These are phyloP conservation scores for Chrysolina haemoptera DNA, from an alignment of 2,888 invertebrate species.

Conservation along the genomic window DNA sequence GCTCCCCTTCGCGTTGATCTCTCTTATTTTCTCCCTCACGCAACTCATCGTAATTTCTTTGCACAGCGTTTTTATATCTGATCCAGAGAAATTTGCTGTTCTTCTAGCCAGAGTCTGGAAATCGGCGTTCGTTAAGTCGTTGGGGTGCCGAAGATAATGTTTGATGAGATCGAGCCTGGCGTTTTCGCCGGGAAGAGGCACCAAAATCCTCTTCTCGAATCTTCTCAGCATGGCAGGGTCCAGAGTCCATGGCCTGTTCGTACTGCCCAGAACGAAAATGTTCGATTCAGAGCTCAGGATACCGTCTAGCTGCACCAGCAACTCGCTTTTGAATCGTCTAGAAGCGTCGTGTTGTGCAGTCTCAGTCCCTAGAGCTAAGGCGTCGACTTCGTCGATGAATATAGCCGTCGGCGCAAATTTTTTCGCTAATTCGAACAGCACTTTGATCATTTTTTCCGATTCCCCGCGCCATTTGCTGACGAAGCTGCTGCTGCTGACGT, in stretches of 20 bases:
- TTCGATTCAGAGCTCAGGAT: constrained; percentile 75
- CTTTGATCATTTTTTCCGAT: constrained; percentile 92
- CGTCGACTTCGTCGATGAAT: constrained; percentile 94
- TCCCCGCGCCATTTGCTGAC: constrained; percentile 98
- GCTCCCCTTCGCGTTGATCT: constrained; percentile 47
- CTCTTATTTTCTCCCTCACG: constrained; percentile 72
- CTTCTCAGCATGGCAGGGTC: constrained; percentile 90
- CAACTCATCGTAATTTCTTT: constrained; percentile 91
- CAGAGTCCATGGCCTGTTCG: constrained; percentile 95
- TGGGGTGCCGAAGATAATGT: constrained; percentile 72
- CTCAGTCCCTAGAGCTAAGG: constrained; percentile 80
- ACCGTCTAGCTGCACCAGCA: constrained; percentile 91
- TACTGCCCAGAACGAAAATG: constrained; percentile 88
- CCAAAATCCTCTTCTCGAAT: constrained; percentile 88
- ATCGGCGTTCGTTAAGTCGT: constrained; percentile 62
- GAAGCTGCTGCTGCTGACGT: constrained; percentile 89
- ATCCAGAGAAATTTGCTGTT: constrained; percentile 88
- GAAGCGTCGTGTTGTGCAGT: constrained; percentile 89
- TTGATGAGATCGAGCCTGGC: constrained; percentile 81
- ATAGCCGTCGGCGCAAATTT: constrained; percentile 89
- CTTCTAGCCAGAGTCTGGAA: constrained; percentile 69
- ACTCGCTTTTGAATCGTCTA: constrained; percentile 89
- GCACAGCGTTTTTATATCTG: constrained; percentile 88
- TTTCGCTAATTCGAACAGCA: constrained; percentile 88
- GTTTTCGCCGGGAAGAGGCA: constrained; percentile 81